Evolutionary conservation across 30 jellyfish, hydroid and myxozoan species (phyloP).

Genomic region (Morbakka virulenta): DNA sequence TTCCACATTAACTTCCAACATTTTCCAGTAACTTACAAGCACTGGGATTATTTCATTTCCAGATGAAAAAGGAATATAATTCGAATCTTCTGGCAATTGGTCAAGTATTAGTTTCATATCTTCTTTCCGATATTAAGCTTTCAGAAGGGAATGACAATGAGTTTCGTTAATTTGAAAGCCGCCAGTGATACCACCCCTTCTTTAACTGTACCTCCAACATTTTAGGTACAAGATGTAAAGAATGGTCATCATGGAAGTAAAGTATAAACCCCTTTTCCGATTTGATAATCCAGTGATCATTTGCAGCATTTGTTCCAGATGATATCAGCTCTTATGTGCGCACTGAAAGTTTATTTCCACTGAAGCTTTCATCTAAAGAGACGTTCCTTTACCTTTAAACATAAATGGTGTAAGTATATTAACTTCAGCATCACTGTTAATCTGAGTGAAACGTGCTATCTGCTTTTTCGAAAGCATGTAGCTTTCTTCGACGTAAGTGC

Average conservation of each 20-base stretch:
- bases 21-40: too few relatives aligned
- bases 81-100: too few relatives aligned
- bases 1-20: too few relatives aligned
- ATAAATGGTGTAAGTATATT: conserved; percentile 10
- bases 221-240: conserved; percentile 27
- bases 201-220: too few relatives aligned
- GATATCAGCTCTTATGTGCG: conserved; percentile 37
- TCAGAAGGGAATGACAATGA: too few relatives aligned
- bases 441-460: conserved; percentile 34
- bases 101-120: too few relatives aligned
- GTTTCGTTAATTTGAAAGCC: too few relatives aligned
- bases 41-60: too few relatives aligned
- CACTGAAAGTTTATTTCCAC: conserved; percentile 31
- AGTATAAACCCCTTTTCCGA: conserved; percentile 19
- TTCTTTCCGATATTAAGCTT: too few relatives aligned
- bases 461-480: conserved; percentile 41
- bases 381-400: conserved; percentile 36
- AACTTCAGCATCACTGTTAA: conserved; percentile 15
- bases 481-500: conserved; percentile 24
- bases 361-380: conserved; percentile 35
- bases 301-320: too few relatives aligned
- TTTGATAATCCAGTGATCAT: conserved; percentile 12
- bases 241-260: conserved; percentile 34
- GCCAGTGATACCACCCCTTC: too few relatives aligned
- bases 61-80: too few relatives aligned